phyloP scores from a whole-genome alignment of 2,113 vertebrate genomes.

The Ariopsis seemanni region DNA sequence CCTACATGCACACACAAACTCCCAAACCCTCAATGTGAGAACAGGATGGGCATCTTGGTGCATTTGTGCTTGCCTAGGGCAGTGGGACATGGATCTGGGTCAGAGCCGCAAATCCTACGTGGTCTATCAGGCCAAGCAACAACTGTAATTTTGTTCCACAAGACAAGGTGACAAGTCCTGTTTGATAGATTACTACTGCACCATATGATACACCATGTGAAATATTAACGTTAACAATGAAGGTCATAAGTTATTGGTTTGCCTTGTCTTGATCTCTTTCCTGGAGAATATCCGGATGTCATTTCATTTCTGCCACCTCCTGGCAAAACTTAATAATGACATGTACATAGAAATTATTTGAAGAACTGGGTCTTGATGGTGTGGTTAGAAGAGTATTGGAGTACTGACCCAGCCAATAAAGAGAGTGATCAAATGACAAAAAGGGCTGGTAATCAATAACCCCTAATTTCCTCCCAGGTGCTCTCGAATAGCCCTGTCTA shows the following conservation, averaged over 20 bases:
- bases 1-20: constrained; percentile 33
- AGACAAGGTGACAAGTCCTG: constrained; percentile 2
- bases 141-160: constrained; percentile 24
- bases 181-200: constrained; percentile 39
- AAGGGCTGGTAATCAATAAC: neutral
- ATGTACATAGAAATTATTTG: constrained; percentile 9
- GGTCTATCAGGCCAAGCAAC: constrained; percentile 35
- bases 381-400: constrained; percentile 18
- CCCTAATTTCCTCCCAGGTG: neutral
- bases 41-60: constrained; percentile 43
- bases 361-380: constrained; percentile 36
- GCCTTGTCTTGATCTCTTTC: constrained; percentile 16
- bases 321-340: constrained; percentile 42
- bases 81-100: constrained; percentile 46
- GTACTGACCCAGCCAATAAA: constrained; percentile 35
- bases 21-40: constrained; percentile 31
- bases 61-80: constrained; percentile 48
- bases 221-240: constrained; percentile 55
- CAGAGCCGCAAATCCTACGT: constrained; percentile 45
- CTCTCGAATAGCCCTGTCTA: neutral
- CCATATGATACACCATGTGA: constrained; percentile 48
- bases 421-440: neutral
- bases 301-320: constrained; percentile 46
- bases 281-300: constrained; percentile 5
- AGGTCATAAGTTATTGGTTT: constrained; percentile 57